Evolutionary conservation across 2,797 vertebrate species (phyloP).

Genomic region (Coendou prehensilis): DNA sequence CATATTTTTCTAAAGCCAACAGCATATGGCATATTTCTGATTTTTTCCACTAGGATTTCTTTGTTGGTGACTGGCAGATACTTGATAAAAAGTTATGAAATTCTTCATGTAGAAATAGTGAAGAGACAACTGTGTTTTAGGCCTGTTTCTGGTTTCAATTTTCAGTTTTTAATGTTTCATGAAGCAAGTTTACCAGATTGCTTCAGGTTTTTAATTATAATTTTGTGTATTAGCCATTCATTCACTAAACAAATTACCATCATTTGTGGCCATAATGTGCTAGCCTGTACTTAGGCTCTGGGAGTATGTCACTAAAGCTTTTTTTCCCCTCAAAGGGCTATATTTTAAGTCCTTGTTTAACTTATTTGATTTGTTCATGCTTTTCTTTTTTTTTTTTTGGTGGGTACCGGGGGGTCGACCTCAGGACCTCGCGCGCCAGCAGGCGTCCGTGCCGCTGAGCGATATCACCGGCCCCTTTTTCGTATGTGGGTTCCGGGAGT

Average conservation of each 20-base stretch:
- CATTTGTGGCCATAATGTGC: not conserved
- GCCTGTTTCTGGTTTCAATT: not conserved
- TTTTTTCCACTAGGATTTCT: slow-evolving; percentile 35
- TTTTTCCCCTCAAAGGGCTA: not conserved
- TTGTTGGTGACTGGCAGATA: slow-evolving; percentile 61
- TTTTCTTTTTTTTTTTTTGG: too few species aligned
- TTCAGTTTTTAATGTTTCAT: slow-evolving; percentile 29
- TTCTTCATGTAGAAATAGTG: slow-evolving; percentile 11
- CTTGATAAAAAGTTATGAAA: slow-evolving; percentile 45
- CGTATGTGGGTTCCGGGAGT: too few species aligned
- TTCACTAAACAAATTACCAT: not conserved
- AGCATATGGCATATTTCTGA: slow-evolving; percentile 48
- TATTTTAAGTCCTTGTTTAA: not conserved
- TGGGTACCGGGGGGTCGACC: too few species aligned
- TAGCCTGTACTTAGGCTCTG: not conserved
- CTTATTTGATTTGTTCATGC: not conserved
- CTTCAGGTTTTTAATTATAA: not conserved
- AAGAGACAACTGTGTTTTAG: not conserved
- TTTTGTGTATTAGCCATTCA: not conserved
- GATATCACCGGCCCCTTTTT: too few species aligned
- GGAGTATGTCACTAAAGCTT: not conserved
- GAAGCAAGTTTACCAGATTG: not conserved
- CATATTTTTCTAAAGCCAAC: slow-evolving; percentile 44
- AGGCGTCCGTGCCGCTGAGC: too few species aligned
- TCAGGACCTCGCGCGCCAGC: too few species aligned